Conservation (phyloP, 2,113 vertebrate species). For the Marmota flaviventris region DNA sequence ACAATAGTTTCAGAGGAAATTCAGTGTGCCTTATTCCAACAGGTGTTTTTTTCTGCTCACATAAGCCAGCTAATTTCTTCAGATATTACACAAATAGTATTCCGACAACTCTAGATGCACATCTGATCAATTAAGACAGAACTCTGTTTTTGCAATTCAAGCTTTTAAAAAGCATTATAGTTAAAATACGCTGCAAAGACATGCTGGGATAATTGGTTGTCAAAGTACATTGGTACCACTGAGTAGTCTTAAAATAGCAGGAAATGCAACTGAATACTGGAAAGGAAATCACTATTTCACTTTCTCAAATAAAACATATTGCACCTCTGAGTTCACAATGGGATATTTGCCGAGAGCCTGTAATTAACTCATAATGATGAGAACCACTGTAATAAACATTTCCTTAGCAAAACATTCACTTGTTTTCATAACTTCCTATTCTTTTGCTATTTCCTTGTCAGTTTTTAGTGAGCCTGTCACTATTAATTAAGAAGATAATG, state of each 20-base stretch:
- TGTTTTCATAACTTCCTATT: conserved; percentile 68
- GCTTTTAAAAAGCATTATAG: conserved; percentile 80
- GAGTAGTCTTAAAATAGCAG: conserved; percentile 84
- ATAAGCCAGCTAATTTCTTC: conserved; percentile 35
- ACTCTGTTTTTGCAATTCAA: conserved; percentile 74
- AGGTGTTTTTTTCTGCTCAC: conserved; percentile 24
- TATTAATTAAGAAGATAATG: conserved; percentile 51
- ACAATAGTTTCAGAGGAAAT: neutral
- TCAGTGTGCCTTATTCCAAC: neutral
- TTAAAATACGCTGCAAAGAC: conserved; percentile 77
- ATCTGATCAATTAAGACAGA: conserved; percentile 76
- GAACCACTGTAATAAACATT: conserved; percentile 70
- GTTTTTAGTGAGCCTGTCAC: conserved; percentile 62
- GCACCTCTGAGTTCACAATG: conserved; percentile 79
- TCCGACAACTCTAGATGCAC: conserved; percentile 53
- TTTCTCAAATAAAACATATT: conserved; percentile 78
- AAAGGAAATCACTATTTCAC: conserved; percentile 79
- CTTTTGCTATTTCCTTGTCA: conserved; percentile 57
- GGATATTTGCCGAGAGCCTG: conserved; percentile 80
- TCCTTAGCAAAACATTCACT: conserved; percentile 71
- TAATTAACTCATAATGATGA: conserved; percentile 82
- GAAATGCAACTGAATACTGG: conserved; percentile 72
- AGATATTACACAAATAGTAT: conserved; percentile 54
- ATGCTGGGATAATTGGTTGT: conserved; percentile 82
- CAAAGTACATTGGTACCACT: conserved; percentile 75